Percentiles rank a stretch among this genome's conserved stretches.
These are phyloP conservation scores for Mionectes macconnelli DNA, from an alignment of 2,113 vertebrate species.

Conservation along the genomic window DNA sequence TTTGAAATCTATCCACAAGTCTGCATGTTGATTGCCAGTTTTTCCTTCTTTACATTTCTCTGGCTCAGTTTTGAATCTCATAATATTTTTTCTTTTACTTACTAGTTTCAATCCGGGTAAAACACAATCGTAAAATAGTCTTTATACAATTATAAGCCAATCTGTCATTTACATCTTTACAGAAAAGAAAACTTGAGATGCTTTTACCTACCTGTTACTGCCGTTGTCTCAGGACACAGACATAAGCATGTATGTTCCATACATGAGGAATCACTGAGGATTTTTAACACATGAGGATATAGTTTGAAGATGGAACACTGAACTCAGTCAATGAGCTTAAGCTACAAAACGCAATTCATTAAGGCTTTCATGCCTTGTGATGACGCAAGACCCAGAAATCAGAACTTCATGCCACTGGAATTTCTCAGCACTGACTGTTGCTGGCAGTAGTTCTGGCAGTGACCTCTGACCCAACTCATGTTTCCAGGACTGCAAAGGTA, in stretches of 20 bases:
- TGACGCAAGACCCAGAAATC: not conserved
- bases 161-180: not conserved
- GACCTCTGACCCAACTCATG: not conserved
- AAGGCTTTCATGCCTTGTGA: not conserved
- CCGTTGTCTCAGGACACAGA: not conserved
- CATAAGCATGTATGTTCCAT: accelerated
- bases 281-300: not conserved
- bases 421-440: not conserved
- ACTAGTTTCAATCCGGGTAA: not conserved
- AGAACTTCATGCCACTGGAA: not conserved
- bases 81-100: not conserved
- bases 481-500: not conserved
- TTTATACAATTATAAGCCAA: not conserved
- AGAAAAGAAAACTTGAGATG: not conserved
- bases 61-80: not conserved
- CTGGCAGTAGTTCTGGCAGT: not conserved
- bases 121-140: not conserved
- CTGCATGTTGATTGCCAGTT: accelerated
- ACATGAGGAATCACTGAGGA: not conserved
- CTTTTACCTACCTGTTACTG: not conserved
- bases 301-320: not conserved
- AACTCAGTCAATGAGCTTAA: not conserved
- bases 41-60: not conserved
- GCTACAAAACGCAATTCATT: not conserved
- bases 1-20: not conserved